A percentile compares a stretch with the other conserved stretches of the same genome.
phyloP scores from a whole-genome alignment of 1,140 invertebrate genomes.

The Dreissena polymorpha region DNA sequence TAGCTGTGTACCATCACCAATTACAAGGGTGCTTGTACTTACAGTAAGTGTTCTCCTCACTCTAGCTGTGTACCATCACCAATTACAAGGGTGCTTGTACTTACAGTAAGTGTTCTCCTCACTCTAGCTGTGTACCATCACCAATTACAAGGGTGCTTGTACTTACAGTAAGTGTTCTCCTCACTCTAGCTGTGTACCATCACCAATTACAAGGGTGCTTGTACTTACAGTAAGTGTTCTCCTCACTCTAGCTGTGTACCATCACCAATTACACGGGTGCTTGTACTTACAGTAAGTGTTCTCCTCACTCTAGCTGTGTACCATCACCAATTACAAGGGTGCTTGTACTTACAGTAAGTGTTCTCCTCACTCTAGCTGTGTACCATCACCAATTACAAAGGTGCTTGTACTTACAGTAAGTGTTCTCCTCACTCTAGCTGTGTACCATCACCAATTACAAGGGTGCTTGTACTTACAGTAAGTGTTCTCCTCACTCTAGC shows the following conservation, averaged over 20 bases:
- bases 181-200: constrained; percentile 29
- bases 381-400: constrained; percentile 55
- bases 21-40: constrained; percentile 44
- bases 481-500: constrained; percentile 22
- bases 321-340: constrained; percentile 53
- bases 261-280: constrained; percentile 52
- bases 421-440: constrained; percentile 1
- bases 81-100: constrained; percentile 49
- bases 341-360: constrained; percentile 55
- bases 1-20: constrained; percentile 58
- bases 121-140: constrained; percentile 32
- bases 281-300: constrained; percentile 54
- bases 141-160: constrained; percentile 50
- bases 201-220: constrained; percentile 49
- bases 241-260: constrained; percentile 13
- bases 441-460: constrained; percentile 55
- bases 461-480: constrained; percentile 50
- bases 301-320: neutral
- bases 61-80: constrained; percentile 35
- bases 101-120: constrained; percentile 50
- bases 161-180: constrained; percentile 51
- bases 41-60: constrained; percentile 50
- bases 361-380: neutral
- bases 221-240: constrained; percentile 52
- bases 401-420: constrained; percentile 52